These are phyloP conservation scores for Ichneumoninae sp. DNA, from an alignment of 2,888 invertebrate species.

Conservation along the genomic window DNA sequence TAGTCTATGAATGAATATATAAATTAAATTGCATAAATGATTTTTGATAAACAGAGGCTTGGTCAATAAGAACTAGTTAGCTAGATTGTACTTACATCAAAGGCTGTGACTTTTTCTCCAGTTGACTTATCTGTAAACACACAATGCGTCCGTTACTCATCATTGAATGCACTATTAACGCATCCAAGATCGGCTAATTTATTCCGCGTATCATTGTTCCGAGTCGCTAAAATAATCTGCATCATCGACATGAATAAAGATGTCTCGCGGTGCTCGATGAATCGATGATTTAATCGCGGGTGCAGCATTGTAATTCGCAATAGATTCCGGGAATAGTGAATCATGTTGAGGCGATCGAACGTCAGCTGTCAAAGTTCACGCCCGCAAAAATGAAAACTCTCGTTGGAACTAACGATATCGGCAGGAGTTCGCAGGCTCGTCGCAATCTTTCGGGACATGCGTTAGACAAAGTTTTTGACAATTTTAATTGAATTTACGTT, in stretches of 20 bases:
- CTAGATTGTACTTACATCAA: slow-evolving; percentile 87
- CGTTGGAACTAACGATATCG: slow-evolving; percentile 39
- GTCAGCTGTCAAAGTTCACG: slow-evolving; percentile 79
- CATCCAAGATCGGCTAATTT: slow-evolving; percentile 13
- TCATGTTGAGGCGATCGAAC: slow-evolving; percentile 56
- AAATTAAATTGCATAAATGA: too few relatives aligned
- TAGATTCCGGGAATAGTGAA: slow-evolving; percentile 55
- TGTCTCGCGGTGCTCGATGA: neutral
- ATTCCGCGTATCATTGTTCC: neutral
- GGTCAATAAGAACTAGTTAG: neutral
- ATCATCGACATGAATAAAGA: neutral
- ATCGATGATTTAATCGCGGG: neutral
- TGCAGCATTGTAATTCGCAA: slow-evolving; percentile 38
- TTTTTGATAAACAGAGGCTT: neutral
- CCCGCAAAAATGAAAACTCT: slow-evolving; percentile 50
- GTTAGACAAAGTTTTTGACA: neutral
- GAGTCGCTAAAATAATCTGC: neutral
- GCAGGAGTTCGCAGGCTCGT: slow-evolving; percentile 21
- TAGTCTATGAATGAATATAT: too few relatives aligned
- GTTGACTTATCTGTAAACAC: slow-evolving; percentile 86
- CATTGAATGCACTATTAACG: slow-evolving; percentile 11
- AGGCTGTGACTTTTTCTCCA: slow-evolving; percentile 87
- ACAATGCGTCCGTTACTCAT: slow-evolving; percentile 21
- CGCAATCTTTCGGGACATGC: neutral
- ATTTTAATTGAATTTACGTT: slow-evolving; percentile 1